A percentile compares a stretch with the other conserved stretches of the same genome.
Evolutionary conservation across 2,888 invertebrate genomes (phyloP).

Genomic region (Drosophila colorata): DNA sequence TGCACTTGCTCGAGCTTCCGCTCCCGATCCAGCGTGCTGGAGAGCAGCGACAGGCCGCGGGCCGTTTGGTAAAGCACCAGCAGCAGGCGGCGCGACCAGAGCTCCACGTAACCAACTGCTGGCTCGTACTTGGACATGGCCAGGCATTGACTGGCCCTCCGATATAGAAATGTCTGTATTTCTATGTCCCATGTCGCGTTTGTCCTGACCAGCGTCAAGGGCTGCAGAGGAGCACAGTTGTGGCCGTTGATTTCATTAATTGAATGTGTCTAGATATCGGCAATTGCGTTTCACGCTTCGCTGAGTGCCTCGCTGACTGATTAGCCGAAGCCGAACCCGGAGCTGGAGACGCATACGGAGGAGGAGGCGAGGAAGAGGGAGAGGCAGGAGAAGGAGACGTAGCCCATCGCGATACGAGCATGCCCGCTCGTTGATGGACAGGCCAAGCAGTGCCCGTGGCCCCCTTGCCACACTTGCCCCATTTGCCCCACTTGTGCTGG

Average conservation of each 20-base stretch:
- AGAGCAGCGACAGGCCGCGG: conserved; percentile 63
- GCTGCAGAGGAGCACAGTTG: conserved; percentile 16
- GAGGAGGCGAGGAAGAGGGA: too few species aligned
- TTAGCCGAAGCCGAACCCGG: conserved; percentile 43
- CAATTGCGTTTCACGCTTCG: conserved; percentile 78
- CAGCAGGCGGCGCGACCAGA: conserved; percentile 56
- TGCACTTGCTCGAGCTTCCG: conserved; percentile 23
- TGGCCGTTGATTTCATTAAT: conserved; percentile 74
- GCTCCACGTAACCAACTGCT: conserved; percentile 35
- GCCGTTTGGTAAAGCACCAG: conserved; percentile 57
- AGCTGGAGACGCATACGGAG: neutral
- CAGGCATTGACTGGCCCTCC: conserved; percentile 44
- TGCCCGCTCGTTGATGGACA: conserved; percentile 56
- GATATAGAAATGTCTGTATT: conserved; percentile 1
- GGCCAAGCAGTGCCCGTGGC: conserved; percentile 16
- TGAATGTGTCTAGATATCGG: conserved; percentile 75
- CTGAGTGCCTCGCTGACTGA: conserved; percentile 74
- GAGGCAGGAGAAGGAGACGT: neutral
- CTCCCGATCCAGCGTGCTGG: conserved; percentile 43
- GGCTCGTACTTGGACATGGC: conserved; percentile 48
- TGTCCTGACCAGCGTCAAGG: conserved; percentile 14
- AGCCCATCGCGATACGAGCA: conserved; percentile 29
- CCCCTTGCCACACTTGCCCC: conserved; percentile 4
- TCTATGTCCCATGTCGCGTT: neutral
- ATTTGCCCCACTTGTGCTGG: conserved; percentile 16